A percentile compares a stretch with the other conserved stretches of the same genome.
Evolutionary conservation across 2,888 invertebrate genomes (phyloP).

Genomic region (Lymantria monacha): DNA sequence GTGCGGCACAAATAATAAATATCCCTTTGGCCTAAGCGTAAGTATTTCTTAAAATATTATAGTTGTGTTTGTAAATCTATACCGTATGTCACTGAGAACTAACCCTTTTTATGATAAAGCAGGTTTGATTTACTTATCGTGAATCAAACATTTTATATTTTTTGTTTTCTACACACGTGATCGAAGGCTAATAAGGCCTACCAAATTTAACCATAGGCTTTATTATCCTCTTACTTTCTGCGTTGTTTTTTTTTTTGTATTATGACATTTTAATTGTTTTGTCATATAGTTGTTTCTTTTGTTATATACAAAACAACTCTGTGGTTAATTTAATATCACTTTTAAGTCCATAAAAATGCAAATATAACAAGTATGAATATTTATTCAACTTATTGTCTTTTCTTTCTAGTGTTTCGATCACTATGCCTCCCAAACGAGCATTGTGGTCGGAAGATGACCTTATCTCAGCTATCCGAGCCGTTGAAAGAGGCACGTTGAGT

Average conservation of each 20-base stretch:
- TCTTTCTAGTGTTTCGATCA: constrained; percentile 12
- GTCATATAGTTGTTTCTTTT: too few relatives aligned
- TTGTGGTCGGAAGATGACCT: constrained; percentile 27
- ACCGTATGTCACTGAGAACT: too few relatives aligned
- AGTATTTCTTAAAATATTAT: constrained; percentile 13
- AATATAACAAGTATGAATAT: too few relatives aligned
- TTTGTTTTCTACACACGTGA: constrained; percentile 3
- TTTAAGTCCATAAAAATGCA: too few relatives aligned
- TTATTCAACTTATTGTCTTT: not conserved
- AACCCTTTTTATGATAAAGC: too few relatives aligned
- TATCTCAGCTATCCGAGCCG: constrained; percentile 20
- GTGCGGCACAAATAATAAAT: too few relatives aligned
- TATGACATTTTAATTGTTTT: too few relatives aligned
- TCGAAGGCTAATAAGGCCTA: constrained; percentile 16
- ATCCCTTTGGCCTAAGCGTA: constrained; percentile 10
- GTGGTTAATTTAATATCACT: too few relatives aligned
- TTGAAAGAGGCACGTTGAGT: constrained; percentile 25
- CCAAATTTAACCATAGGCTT: constrained; percentile 16
- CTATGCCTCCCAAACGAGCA: constrained; percentile 25
- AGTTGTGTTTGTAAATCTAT: not conserved
- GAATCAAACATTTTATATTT: too few relatives aligned
- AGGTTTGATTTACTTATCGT: too few relatives aligned
- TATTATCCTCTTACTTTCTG: constrained; percentile 12
- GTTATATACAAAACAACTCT: too few relatives aligned
- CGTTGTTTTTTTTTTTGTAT: too few relatives aligned